These are phyloP conservation scores for Urophycis tenuis DNA, from an alignment of 2,797 vertebrate species.

Conservation along the genomic window DNA sequence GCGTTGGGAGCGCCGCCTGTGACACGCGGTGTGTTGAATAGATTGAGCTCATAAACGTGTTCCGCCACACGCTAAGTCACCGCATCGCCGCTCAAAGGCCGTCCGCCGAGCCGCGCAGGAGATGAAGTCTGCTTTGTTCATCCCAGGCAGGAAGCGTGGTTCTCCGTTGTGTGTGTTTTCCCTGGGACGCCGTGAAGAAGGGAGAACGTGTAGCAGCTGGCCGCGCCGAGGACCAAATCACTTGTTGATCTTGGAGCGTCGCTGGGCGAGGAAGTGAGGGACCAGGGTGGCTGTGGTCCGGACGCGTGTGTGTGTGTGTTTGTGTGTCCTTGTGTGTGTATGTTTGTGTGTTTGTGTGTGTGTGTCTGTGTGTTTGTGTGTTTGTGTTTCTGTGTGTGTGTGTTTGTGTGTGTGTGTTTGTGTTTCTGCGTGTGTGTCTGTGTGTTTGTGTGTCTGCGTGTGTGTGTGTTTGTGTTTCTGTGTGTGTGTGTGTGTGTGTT, in stretches of 20 bases:
- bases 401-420: neutral
- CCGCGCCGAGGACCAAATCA: neutral
- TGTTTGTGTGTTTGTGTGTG: no score
- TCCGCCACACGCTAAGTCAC: neutral
- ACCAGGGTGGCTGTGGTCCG: neutral
- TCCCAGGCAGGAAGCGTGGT: no score
- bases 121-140: no score
- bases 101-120: neutral
- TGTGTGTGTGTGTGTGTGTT: neutral
- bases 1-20: slow-evolving; percentile 57
- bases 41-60: neutral
- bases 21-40: slow-evolving; percentile 56
- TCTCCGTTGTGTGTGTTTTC: no score
- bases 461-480: no score
- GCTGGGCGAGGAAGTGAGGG: neutral
- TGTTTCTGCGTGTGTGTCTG: neutral
- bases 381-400: no score
- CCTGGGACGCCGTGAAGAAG: no score
- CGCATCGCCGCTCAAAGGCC: no score
- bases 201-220: no score
- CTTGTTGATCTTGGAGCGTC: neutral
- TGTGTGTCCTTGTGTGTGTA: no score
- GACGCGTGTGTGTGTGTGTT: no score
- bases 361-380: neutral
- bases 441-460: no score